A percentile compares a stretch with the other conserved stretches of the same genome.
These are phyloP conservation scores for Spodoptera littoralis DNA, from an alignment of 2,888 invertebrate species.

Conservation along the genomic window DNA sequence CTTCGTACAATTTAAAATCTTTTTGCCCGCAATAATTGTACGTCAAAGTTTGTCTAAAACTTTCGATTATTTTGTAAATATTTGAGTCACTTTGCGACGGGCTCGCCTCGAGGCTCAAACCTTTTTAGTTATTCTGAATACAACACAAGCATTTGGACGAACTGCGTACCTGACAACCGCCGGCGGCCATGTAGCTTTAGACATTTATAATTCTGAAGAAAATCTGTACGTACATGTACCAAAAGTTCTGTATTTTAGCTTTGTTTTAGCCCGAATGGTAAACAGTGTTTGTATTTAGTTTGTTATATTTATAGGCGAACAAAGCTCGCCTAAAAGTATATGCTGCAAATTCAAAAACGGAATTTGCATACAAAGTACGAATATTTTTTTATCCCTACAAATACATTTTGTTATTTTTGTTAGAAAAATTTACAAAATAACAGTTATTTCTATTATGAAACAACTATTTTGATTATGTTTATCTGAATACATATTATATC, in stretches of 20 bases:
- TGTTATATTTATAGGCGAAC: no score
- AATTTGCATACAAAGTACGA: no score
- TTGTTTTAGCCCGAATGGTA: no score
- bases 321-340: no score
- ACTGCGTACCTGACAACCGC: constrained; percentile 17
- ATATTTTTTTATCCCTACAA: no score
- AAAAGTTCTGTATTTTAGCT: not conserved
- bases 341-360: no score
- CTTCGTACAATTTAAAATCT: not conserved
- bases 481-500: no score
- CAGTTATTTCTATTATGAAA: no score
- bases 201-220: constrained; percentile 7
- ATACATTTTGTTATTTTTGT: no score
- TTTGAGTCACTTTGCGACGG: constrained; percentile 39
- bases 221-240: constrained; percentile 1
- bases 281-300: no score
- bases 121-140: constrained; percentile 41
- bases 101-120: constrained; percentile 26
- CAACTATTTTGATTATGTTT: no score
- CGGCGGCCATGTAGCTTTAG: not conserved
- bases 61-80: constrained; percentile 50
- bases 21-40: constrained; percentile 8
- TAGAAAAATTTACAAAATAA: no score
- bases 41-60: constrained; percentile 29
- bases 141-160: constrained; percentile 30